phyloP scores from a whole-genome alignment of 2,113 vertebrate genomes.

The Danionella cerebrum region DNA sequence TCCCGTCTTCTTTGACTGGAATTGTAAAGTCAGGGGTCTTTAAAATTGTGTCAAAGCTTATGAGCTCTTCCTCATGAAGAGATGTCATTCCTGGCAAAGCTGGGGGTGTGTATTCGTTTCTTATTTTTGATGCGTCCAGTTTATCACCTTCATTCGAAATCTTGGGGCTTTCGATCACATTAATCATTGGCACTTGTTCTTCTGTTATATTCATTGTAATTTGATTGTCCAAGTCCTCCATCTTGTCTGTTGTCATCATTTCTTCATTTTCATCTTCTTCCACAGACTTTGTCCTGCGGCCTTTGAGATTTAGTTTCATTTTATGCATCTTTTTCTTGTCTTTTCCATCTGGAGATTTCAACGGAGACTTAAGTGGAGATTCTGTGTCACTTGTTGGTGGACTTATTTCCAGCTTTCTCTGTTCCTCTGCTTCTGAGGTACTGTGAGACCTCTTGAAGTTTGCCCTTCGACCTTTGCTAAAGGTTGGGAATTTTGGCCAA shows the following conservation, averaged over 20 bases:
- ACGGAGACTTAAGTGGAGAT: constrained; percentile 63
- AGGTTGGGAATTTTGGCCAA: constrained; percentile 71
- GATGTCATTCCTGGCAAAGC: constrained; percentile 29
- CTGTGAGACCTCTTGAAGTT: constrained; percentile 69
- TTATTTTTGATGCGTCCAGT: constrained; percentile 17
- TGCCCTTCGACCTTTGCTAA: constrained; percentile 60
- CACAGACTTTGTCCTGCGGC: constrained; percentile 60
- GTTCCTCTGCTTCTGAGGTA: constrained; percentile 70
- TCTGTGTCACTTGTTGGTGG: constrained; percentile 69
- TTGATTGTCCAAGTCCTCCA: constrained; percentile 38
- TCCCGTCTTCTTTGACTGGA: constrained; percentile 44
- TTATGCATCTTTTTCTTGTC: constrained; percentile 61
- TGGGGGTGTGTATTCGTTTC: constrained; percentile 36
- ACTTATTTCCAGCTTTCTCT: constrained; percentile 67
- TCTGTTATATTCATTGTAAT: constrained; percentile 40
- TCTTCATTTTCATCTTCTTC: constrained; percentile 53
- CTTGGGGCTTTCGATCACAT: constrained; percentile 36
- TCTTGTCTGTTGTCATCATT: constrained; percentile 29
- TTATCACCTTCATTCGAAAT: constrained; percentile 34
- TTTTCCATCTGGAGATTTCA: constrained; percentile 53
- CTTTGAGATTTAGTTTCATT: constrained; percentile 50
- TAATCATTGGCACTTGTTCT: constrained; percentile 41
- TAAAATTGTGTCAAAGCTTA: constrained; percentile 54
- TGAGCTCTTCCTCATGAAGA: constrained; percentile 55
- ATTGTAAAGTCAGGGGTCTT: constrained; percentile 58